phyloP scores from a whole-genome alignment of 2,888 invertebrate species.

The Hemithea aestivaria region DNA sequence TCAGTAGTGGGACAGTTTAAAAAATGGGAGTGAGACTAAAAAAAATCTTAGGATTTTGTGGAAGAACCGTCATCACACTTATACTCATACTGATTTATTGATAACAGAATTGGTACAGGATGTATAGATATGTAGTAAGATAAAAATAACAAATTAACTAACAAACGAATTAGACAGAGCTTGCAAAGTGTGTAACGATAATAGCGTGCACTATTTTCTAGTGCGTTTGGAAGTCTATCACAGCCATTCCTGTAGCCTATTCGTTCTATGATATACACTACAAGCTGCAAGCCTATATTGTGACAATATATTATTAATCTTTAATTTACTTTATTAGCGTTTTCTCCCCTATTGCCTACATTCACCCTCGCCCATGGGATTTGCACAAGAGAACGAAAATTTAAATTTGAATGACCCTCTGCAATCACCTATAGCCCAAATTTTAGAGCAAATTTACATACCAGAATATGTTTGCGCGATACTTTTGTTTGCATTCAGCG shows the following conservation, averaged over 20 bases:
- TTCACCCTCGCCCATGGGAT: slow-evolving; percentile 62
- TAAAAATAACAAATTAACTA: too few relatives aligned
- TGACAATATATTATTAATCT: slow-evolving; percentile 78
- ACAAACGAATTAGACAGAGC: too few relatives aligned
- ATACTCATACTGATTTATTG: too few relatives aligned
- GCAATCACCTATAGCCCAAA: slow-evolving; percentile 51
- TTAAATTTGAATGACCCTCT: slow-evolving; percentile 75
- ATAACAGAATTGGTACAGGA: slow-evolving; percentile 34
- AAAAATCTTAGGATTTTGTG: too few relatives aligned
- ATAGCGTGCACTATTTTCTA: too few relatives aligned
- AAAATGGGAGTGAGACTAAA: too few relatives aligned
- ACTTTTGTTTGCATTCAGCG: slow-evolving; percentile 19
- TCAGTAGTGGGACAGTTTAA: too few relatives aligned
- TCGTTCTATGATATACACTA: slow-evolving; percentile 58
- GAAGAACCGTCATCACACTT: too few relatives aligned
- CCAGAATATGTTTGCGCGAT: slow-evolving; percentile 25
- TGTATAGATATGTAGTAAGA: too few relatives aligned
- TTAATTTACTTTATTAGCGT: slow-evolving; percentile 78
- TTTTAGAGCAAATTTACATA: slow-evolving; percentile 42
- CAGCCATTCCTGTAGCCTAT: too few relatives aligned
- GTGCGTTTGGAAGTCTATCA: too few relatives aligned
- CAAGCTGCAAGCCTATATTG: slow-evolving; percentile 64
- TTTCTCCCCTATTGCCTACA: slow-evolving; percentile 54
- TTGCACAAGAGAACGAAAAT: slow-evolving; percentile 67
- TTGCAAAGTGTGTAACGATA: too few relatives aligned